Conservation (phyloP, 2,888 invertebrate genomes). For the Hirtodrosophila alboralis region DNA sequence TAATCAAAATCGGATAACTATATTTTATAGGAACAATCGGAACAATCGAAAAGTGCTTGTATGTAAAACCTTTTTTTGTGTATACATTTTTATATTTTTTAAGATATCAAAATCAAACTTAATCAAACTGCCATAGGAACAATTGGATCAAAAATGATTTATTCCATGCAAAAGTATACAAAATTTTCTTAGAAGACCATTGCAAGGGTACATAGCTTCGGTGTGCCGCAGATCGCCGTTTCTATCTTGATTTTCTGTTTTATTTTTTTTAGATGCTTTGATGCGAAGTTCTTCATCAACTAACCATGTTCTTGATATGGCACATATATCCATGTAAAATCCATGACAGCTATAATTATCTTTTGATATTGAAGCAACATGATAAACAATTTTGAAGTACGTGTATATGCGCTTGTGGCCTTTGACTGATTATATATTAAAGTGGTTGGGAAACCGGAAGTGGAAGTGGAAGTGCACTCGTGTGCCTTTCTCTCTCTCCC, state of each 20-base stretch:
- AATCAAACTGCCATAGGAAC: no score
- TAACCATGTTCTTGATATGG: neutral
- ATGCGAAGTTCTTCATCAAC: neutral
- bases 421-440: slow-evolving; percentile 9
- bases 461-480: neutral
- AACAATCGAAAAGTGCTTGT: no score
- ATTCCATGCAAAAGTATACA: no score
- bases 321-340: slow-evolving; percentile 4
- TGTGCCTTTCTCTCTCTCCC: neutral
- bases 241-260: neutral
- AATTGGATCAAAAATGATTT: no score
- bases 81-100: no score
- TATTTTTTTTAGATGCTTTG: slow-evolving; percentile 2
- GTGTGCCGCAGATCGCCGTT: no score
- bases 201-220: no score
- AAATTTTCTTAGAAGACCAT: no score
- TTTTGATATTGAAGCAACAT: slow-evolving; percentile 8
- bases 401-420: neutral
- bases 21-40: no score
- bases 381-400: slow-evolving; percentile 14
- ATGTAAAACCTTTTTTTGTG: no score
- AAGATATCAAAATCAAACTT: no score
- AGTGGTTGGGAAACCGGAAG: neutral
- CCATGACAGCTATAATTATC: slow-evolving; percentile 33
- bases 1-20: no score